Conservation (phyloP, 2,888 invertebrate genomes). For the Augochlorella aurata region DNA sequence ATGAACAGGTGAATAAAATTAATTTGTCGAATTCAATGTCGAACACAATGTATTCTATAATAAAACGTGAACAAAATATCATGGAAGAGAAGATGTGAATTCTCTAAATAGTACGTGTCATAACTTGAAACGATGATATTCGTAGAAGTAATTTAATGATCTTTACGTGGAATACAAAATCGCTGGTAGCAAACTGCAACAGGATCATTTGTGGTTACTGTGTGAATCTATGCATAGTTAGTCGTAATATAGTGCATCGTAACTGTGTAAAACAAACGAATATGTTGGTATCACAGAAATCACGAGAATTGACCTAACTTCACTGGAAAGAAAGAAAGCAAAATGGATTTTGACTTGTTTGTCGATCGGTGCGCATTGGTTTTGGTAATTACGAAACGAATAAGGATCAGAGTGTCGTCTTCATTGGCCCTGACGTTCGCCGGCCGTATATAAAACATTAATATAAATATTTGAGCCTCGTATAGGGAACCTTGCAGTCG, state of each 20-base stretch:
- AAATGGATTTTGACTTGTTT: not conserved
- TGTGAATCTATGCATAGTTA: not conserved
- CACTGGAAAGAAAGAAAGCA: not conserved
- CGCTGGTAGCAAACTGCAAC: not conserved
- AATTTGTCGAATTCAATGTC: no score
- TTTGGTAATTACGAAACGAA: conserved; percentile 21
- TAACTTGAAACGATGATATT: no score
- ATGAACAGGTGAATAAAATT: no score
- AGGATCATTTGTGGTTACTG: not conserved
- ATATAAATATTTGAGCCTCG: conserved; percentile 56
- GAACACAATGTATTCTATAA: no score
- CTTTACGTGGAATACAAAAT: no score
- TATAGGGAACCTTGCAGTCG: conserved; percentile 25
- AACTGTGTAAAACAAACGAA: not conserved
- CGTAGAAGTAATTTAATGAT: no score
- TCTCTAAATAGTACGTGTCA: no score
- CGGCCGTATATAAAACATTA: conserved; percentile 53
- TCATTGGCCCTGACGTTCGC: conserved; percentile 28
- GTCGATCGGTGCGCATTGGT: not conserved
- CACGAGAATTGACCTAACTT: not conserved
- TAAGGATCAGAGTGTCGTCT: conserved; percentile 25
- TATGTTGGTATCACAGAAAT: not conserved
- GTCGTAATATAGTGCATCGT: not conserved
- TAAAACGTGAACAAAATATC: no score
- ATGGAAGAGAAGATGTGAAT: no score